Evolutionary conservation across 2,113 vertebrate species (phyloP), one percentile per base, ranked within the genome.

Genomic region (Tragelaphus buxtoni): DNA sequence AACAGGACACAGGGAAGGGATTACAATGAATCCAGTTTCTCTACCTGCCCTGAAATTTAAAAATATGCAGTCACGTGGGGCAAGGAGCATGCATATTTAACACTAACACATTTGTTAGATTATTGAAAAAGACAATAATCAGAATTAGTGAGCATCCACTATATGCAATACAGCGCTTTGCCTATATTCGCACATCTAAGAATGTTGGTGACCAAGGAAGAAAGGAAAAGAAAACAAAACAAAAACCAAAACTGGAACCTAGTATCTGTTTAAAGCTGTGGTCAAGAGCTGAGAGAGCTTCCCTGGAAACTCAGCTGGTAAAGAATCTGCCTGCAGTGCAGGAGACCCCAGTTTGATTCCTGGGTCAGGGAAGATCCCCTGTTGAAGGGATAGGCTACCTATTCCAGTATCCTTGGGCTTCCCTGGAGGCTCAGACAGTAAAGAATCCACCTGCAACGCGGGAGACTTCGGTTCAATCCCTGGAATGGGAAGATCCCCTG

Each of bases 111-210:
- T 7, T 14, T 76, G 24, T 47, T 13, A 10, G 13, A 47, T 45
- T 20, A 14, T 49, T 8, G 10, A 22, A 3, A 51, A 49, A 53
- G 22, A 16, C 0, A 55, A 35, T 7, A 4, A 61, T 61, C 22
- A 11, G 61, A 81, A 24, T 4, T 16, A 32, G 10, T 2, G 7
- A 65, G 9, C 13, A 4, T 2, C 14, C 58, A 3, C 47, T 28
- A 1, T 3, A 2, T 0, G 22, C 55, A 42, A 30, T 0, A 22
- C 12, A 26, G 12, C 2, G 16, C 20, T 90, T 39, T 14, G 10
- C 2, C 13, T 24, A 51, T 13, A n/a, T 9, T 17, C 30, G 79
- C 63, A 32, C 63, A 20, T 63, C 45, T 56, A 53, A 92, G 76
- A 8, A 35, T 30, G 18, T 0, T 11, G 30, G 17, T 88, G 55